These are phyloP conservation scores for Pipistrellus pygmaeus DNA, from an alignment of 2,797 vertebrate genomes.

Conservation along the genomic window DNA sequence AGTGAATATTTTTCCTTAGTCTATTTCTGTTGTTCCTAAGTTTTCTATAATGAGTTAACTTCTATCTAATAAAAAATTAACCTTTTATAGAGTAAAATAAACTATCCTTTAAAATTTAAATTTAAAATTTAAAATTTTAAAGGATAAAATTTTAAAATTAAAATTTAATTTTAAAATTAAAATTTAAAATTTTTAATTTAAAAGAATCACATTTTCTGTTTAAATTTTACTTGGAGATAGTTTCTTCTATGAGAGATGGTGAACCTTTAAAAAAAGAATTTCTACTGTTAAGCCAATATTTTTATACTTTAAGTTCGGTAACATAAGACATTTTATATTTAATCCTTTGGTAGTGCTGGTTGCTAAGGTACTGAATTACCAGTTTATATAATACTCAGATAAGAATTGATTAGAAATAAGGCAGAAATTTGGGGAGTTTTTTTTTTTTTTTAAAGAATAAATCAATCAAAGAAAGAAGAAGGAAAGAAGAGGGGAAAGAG, in stretches of 20 bases:
- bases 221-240: slow-evolving; percentile 38
- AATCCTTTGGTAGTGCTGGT: slow-evolving; percentile 10
- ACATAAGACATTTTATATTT: slow-evolving; percentile 71
- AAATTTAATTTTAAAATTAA: too few species aligned
- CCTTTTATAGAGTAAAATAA: slow-evolving; percentile 13
- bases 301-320: slow-evolving; percentile 64
- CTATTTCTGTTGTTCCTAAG: not conserved
- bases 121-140: not conserved
- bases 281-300: slow-evolving; percentile 35
- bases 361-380: slow-evolving; percentile 46
- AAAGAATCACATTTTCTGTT: slow-evolving; percentile 29
- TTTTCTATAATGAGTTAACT: not conserved
- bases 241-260: not conserved
- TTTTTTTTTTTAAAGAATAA: not conserved
- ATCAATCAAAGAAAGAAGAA: not conserved
- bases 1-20: not conserved
- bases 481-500: not conserved
- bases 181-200: not conserved
- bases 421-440: not conserved
- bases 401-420: slow-evolving; percentile 58
- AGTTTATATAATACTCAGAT: slow-evolving; percentile 41
- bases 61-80: not conserved
- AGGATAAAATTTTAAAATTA: too few species aligned
- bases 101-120: too few species aligned
- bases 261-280: slow-evolving; percentile 23